Conservation (phyloP, 2,888 invertebrate species). For the Vanessa cardui region DNA sequence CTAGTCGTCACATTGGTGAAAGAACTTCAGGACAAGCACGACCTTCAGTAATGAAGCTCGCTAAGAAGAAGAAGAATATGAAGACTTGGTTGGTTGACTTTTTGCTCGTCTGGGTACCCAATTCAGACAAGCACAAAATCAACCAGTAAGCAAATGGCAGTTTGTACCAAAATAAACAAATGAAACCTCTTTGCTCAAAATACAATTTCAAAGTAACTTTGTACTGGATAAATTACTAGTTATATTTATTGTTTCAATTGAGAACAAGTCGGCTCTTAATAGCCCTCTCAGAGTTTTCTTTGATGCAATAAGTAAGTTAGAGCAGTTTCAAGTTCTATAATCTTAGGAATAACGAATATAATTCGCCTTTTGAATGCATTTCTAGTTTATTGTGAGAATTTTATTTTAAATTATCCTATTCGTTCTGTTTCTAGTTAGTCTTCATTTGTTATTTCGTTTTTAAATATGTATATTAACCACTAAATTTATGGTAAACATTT, state of each 20-base stretch:
- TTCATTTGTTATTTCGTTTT: background rate
- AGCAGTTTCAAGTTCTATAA: background rate
- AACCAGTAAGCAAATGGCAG: no score
- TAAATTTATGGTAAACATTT: no score
- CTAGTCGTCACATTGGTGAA: no score
- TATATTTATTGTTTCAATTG: background rate
- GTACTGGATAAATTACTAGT: background rate
- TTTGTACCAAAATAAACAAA: no score
- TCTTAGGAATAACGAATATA: background rate
- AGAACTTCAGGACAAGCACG: no score
- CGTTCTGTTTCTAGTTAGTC: background rate
- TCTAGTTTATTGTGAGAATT: background rate
- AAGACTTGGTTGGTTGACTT: no score
- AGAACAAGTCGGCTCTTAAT: background rate
- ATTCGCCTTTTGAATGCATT: background rate
- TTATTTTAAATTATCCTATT: background rate
- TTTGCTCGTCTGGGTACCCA: no score
- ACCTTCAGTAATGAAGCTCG: no score
- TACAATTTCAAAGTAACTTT: no score
- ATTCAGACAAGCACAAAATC: no score
- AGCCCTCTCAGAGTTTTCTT: slow-evolving; percentile 5
- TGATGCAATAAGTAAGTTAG: slow-evolving; percentile 1
- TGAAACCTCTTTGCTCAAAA: background rate
- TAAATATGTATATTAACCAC: no score
- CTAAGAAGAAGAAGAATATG: no score